Percentiles rank a stretch among this genome's conserved stretches.
Evolutionary conservation across 2,797 vertebrate species (phyloP).

Genomic region (Halcyon chelicuti): DNA sequence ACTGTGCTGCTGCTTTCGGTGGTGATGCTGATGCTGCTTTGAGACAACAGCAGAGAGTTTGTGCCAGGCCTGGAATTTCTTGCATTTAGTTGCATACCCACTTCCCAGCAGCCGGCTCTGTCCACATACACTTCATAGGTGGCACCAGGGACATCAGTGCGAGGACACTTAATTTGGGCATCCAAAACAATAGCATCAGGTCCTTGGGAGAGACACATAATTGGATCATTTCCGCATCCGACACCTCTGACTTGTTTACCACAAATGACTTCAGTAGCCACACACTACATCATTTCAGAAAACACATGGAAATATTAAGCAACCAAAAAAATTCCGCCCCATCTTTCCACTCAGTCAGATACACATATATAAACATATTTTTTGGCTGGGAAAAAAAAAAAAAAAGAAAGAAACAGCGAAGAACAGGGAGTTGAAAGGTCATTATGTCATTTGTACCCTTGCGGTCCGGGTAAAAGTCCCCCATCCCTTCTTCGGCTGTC

Average conservation of each 20-base stretch:
- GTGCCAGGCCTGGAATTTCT: neutral
- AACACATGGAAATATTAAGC: slow-evolving; percentile 19
- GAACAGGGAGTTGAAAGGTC: neutral
- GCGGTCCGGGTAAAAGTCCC: neutral
- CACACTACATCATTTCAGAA: neutral
- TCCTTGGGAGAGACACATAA: neutral
- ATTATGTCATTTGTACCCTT: neutral
- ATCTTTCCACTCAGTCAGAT: slow-evolving; percentile 20
- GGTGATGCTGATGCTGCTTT: accelerated
- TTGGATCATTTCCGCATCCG: neutral
- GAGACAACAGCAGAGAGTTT: neutral
- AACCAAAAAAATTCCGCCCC: neutral
- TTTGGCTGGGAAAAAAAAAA: neutral
- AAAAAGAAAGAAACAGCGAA: neutral
- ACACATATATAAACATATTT: neutral
- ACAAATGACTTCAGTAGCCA: slow-evolving; percentile 8
- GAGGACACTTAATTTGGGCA: neutral
- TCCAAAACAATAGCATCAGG: accelerated
- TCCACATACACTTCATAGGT: neutral
- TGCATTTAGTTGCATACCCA: neutral
- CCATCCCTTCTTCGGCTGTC: neutral
- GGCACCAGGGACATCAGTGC: neutral
- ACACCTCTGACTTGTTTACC: neutral
- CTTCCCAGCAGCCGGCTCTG: neutral
- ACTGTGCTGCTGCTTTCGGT: accelerated